Conservation (phyloP, 2,113 vertebrate species). For the Hypanus sabinus region DNA sequence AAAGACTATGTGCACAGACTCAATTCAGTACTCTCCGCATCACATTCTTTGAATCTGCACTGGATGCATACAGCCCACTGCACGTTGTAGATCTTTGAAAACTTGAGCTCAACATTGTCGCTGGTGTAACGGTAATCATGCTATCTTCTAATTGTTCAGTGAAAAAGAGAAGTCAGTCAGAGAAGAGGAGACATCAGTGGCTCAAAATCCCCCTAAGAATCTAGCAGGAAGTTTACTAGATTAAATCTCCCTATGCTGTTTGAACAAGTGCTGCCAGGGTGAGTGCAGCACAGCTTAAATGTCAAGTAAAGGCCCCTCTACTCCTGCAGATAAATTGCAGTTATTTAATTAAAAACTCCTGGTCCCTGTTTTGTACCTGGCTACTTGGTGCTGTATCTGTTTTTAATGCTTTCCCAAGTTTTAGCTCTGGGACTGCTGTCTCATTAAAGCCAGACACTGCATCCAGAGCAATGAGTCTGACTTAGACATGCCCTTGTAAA, state of each 20-base stretch:
- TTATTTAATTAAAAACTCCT: background rate
- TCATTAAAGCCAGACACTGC: background rate
- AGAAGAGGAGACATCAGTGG: background rate
- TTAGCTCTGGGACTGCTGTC: background rate
- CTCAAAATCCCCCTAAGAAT: background rate
- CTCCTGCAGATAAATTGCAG: no score
- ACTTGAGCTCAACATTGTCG: background rate
- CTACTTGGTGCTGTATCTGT: background rate
- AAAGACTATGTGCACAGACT: background rate
- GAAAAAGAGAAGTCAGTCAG: background rate
- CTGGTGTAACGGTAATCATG: background rate
- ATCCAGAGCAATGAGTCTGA: no score
- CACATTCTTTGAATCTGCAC: background rate
- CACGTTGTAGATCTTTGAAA: background rate
- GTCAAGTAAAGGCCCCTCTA: no score
- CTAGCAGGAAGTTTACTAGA: no score
- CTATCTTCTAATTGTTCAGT: background rate
- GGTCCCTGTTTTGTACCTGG: background rate
- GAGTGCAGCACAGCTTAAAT: background rate
- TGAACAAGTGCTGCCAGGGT: background rate
- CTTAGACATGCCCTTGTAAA: background rate
- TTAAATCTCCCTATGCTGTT: no score
- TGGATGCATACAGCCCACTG: background rate
- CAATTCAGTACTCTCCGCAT: background rate
- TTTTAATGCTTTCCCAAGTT: background rate